These are phyloP conservation scores for Oenanthe oenanthe DNA, from an alignment of 2,113 vertebrate genomes.

Conservation along the genomic window DNA sequence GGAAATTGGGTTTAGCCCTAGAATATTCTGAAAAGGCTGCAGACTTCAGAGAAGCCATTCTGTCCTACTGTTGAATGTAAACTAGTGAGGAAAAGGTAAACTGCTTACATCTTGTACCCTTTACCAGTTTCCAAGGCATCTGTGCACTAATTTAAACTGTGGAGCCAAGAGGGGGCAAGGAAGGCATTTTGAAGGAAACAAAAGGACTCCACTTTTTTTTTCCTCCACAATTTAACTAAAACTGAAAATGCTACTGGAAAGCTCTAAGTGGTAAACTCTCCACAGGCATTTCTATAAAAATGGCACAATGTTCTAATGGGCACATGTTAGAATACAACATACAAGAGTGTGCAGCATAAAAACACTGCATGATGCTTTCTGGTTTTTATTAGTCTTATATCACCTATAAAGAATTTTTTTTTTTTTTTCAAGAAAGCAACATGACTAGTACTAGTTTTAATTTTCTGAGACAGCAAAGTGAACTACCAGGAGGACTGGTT, in stretches of 20 bases:
- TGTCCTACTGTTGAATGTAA: fast-evolving
- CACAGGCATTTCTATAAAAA: neutral
- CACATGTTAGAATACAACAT: fast-evolving
- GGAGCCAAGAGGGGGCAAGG: neutral
- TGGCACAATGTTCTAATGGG: neutral
- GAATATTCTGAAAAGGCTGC: neutral
- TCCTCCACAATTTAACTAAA: neutral
- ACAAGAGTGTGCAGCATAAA: neutral
- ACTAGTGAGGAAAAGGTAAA: neutral
- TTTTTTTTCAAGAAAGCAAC: neutral
- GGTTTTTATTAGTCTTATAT: neutral
- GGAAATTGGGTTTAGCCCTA: neutral
- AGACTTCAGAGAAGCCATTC: neutral
- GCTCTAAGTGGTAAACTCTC: neutral
- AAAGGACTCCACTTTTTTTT: neutral
- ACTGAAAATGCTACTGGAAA: neutral
- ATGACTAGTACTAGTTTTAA: neutral
- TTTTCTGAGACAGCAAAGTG: neutral
- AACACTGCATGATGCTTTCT: neutral
- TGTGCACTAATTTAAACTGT: neutral
- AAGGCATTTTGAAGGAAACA: neutral
- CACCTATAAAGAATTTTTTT: fast-evolving
- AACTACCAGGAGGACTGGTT: neutral
- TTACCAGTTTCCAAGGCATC: neutral
- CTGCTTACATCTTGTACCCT: neutral